phyloP scores from a whole-genome alignment of 2,113 vertebrate genomes.

The Ophthalmolycus amberensis region DNA sequence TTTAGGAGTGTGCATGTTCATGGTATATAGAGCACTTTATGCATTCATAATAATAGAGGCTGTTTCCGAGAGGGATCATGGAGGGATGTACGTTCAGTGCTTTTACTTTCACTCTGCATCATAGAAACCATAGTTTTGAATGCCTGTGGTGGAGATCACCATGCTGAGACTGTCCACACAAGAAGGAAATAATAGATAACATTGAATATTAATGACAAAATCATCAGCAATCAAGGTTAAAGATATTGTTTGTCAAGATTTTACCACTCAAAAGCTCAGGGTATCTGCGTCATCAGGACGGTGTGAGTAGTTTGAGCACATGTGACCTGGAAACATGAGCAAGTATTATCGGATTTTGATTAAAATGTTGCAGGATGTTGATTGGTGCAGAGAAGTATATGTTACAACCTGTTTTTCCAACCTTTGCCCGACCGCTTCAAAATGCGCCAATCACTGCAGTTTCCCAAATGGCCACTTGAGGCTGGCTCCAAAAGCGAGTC shows the following conservation, averaged over 20 bases:
- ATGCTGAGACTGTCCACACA: background rate
- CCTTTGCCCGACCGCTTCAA: background rate
- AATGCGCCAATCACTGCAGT: background rate
- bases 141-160: background rate
- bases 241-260: background rate
- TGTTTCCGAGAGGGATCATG: slow-evolving; percentile 11
- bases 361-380: background rate
- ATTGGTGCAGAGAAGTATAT: background rate
- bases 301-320: background rate
- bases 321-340: background rate
- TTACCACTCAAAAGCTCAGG: background rate
- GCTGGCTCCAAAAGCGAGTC: background rate
- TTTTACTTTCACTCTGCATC: slow-evolving; percentile 22
- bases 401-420: background rate
- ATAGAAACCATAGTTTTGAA: slow-evolving; percentile 11
- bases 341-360: background rate
- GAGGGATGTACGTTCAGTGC: slow-evolving; percentile 2
- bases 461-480: background rate
- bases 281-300: background rate
- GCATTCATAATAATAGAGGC: slow-evolving; percentile 13
- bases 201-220: background rate
- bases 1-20: background rate
- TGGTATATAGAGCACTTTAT: background rate
- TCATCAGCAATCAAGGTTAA: background rate
- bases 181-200: background rate